Evolutionary conservation across 2,888 invertebrate species (phyloP).

Genomic region (Hanleya hanleyi): DNA sequence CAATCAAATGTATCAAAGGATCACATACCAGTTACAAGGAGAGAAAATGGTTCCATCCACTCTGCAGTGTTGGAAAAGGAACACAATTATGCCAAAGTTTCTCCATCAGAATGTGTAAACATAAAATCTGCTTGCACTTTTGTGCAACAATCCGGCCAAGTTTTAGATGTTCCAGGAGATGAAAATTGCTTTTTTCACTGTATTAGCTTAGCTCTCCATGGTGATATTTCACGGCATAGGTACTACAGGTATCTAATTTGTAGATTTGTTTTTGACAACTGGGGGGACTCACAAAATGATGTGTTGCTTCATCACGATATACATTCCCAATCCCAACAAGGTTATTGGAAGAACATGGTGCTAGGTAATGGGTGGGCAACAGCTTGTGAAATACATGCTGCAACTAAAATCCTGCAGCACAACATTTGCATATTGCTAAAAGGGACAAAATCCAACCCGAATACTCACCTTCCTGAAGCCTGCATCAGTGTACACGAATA

Average conservation of each 20-base stretch:
- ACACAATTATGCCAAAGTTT: too few species aligned
- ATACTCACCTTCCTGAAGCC: not conserved
- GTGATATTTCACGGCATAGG: too few species aligned
- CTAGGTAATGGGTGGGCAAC: slow-evolving; percentile 11
- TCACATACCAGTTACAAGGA: too few species aligned
- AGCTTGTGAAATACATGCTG: slow-evolving; percentile 2
- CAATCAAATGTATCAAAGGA: too few species aligned
- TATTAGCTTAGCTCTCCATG: slow-evolving; percentile 1
- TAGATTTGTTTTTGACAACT: too few species aligned
- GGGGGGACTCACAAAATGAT: not conserved
- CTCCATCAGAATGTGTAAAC: too few species aligned
- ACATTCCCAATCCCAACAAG: not conserved
- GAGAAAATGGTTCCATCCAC: too few species aligned
- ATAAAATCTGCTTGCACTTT: too few species aligned
- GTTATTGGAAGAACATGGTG: not conserved
- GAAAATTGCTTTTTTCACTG: slow-evolving; percentile 22
- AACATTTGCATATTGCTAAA: not conserved
- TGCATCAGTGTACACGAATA: not conserved
- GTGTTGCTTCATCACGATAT: not conserved
- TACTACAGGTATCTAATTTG: too few species aligned
- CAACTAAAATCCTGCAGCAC: not conserved
- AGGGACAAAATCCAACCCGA: not conserved
- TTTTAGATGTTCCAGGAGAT: slow-evolving; percentile 15
- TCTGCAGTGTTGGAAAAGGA: too few species aligned
- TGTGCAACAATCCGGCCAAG: too few species aligned